phyloP scores from a whole-genome alignment of 2,888 invertebrate genomes.

The Andrena camellia region DNA sequence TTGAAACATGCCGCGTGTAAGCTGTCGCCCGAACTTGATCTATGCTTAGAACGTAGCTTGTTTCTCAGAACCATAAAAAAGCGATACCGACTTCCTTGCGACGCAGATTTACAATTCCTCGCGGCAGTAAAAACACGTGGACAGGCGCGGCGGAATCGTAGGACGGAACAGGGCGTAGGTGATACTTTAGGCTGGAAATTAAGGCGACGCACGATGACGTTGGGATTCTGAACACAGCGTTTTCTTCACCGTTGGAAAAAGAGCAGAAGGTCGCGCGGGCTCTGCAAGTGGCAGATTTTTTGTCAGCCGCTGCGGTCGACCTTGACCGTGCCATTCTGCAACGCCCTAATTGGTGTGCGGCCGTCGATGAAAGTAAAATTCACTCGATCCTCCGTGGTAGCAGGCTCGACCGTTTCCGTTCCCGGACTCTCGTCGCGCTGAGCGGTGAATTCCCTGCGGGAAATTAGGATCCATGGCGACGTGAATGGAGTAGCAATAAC shows the following conservation, averaged over 20 bases:
- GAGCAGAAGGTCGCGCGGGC: background rate
- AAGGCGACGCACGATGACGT: too few relatives aligned
- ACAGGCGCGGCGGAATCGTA: too few relatives aligned
- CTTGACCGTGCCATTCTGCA: constrained; percentile 58
- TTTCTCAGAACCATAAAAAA: too few relatives aligned
- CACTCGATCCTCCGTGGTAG: background rate
- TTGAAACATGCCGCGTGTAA: too few relatives aligned
- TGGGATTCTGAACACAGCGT: background rate
- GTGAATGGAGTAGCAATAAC: too few relatives aligned
- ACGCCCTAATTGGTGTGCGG: constrained; percentile 30
- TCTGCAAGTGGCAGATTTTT: background rate
- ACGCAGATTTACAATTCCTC: too few relatives aligned
- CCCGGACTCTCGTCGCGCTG: background rate
- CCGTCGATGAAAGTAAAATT: constrained; percentile 24
- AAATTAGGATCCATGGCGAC: background rate
- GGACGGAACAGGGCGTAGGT: too few relatives aligned
- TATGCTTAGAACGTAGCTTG: too few relatives aligned
- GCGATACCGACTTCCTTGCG: too few relatives aligned
- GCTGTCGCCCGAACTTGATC: too few relatives aligned
- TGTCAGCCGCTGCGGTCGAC: background rate
- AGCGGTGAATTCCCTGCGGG: background rate
- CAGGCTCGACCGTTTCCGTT: background rate
- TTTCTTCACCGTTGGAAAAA: background rate
- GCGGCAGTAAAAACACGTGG: too few relatives aligned
- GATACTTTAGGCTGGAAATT: too few relatives aligned